phyloP scores from a whole-genome alignment of 1,140 invertebrate species.

The Chrysomallon squamiferum region DNA sequence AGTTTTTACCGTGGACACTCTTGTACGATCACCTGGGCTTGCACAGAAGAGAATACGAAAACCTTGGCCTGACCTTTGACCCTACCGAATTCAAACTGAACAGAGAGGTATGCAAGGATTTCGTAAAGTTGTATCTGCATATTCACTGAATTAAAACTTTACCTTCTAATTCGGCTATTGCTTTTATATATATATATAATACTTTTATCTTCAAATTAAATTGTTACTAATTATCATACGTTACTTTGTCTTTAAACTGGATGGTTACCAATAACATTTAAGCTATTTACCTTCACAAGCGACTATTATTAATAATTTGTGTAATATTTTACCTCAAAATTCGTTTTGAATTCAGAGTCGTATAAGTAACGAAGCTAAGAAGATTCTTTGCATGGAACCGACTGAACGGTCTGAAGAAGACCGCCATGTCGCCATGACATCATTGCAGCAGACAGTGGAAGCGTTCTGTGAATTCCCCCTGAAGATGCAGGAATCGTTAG shows the following conservation, averaged over 20 bases:
- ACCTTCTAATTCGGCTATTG: neutral
- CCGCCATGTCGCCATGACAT: conserved; percentile 45
- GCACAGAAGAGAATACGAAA: conserved; percentile 29
- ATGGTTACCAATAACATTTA: too few relatives aligned
- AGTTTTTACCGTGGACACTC: conserved; percentile 38
- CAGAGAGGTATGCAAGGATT: conserved; percentile 32
- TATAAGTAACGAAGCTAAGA: conserved; percentile 55
- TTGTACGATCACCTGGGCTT: conserved; percentile 34
- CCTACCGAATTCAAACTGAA: conserved; percentile 39
- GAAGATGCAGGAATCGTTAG: conserved; percentile 55
- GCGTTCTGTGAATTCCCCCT: conserved; percentile 59
- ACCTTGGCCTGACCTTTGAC: conserved; percentile 46
- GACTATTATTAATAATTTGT: too few relatives aligned
- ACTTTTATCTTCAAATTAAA: too few relatives aligned
- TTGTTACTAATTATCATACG: too few relatives aligned
- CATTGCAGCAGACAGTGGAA: conserved; percentile 53
- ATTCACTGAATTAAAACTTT: neutral
- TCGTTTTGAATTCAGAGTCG: conserved; percentile 37
- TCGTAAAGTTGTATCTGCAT: neutral
- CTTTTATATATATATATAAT: neutral
- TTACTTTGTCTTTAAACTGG: too few relatives aligned
- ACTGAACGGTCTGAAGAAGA: conserved; percentile 47
- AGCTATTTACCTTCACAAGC: too few relatives aligned
- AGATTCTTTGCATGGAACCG: conserved; percentile 51
- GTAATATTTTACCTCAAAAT: too few relatives aligned